These are phyloP conservation scores for Druon quercuslanigerum DNA, from an alignment of 1,140 invertebrate species.

Conservation along the genomic window DNA sequence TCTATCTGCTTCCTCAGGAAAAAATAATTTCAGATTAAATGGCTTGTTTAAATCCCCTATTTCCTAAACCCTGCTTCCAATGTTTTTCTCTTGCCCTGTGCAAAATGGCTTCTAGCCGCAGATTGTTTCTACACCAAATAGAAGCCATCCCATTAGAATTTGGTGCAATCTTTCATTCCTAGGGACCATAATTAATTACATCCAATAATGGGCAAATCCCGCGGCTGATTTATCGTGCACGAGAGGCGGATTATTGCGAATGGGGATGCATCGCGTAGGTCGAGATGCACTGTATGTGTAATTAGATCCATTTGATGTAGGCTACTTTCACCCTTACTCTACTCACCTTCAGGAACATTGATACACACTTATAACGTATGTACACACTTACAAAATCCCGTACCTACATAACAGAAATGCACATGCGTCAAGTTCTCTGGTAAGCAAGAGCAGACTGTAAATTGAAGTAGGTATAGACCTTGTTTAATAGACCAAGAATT, in stretches of 20 bases:
- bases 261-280: not conserved
- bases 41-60: no score
- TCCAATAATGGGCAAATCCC: not conserved
- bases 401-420: not conserved
- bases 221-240: not conserved
- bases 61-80: no score
- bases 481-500: no score
- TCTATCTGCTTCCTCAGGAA: no score
- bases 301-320: conserved; percentile 8
- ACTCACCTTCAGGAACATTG: not conserved
- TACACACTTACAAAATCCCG: not conserved
- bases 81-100: no score
- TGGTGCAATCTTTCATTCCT: not conserved
- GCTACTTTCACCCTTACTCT: not conserved
- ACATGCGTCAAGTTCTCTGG: no score
- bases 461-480: no score
- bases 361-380: not conserved
- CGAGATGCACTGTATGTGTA: conserved; percentile 5
- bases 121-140: not conserved
- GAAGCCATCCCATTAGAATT: not conserved
- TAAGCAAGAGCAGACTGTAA: no score
- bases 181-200: not conserved
- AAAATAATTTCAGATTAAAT: no score
- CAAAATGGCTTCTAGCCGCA: not conserved
- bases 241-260: conserved; percentile 9